Base-by-base conservation (phyloP, 1,140 invertebrate species). In the Pseudomyrmex flavicornis region DNA sequence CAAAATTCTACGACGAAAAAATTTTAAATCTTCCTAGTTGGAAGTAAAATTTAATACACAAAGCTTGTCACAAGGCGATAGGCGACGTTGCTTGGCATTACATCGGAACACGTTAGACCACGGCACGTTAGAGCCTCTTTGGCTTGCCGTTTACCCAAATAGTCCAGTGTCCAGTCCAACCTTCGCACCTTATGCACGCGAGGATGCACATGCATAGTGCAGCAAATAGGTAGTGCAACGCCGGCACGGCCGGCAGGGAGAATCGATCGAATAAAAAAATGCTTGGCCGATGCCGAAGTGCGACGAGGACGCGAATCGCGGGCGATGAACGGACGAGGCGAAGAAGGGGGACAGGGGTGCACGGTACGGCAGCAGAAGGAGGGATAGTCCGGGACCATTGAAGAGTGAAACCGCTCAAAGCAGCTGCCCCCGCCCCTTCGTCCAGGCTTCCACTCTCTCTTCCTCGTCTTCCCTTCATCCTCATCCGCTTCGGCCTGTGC, bases 381-480 rank as follows among this genome's bases (percentile, higher is more conserved):
- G 91, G 90, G 86, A 88, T 91, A 88, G 86, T 86, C 87, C 89
- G 89, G 90, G 91, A 90, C 91, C 91, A 93, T 88, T 93, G 92
- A 93, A 94, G 93, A 93, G 93, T 94, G 90, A 94, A 94, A 93
- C 92, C 91, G 93, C 92, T 94, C 93, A 93, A 94, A 94, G 93
- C 93, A 93, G 92, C 90, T 91, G 91, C 90, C 90, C 90, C 92
- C 89, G 86, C 88, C 87, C 87, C 70, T 77, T 84, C 83, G 62
- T 50, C 72, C 83, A 88, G 77, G 86, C 87, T 84, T 44, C 73
- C 84, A 73, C 79, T 63, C 73, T 82, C 88, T 76, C 80, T 61
- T 1, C 84, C 76, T 50, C 77, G 68, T 8, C 87, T 83, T 13
- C 10, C 50, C 13, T 12, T 88, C 84, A 74, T 86, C 74, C 84